Conservation (phyloP, 2,888 invertebrate species). For the Eurytoma adleriae region DNA sequence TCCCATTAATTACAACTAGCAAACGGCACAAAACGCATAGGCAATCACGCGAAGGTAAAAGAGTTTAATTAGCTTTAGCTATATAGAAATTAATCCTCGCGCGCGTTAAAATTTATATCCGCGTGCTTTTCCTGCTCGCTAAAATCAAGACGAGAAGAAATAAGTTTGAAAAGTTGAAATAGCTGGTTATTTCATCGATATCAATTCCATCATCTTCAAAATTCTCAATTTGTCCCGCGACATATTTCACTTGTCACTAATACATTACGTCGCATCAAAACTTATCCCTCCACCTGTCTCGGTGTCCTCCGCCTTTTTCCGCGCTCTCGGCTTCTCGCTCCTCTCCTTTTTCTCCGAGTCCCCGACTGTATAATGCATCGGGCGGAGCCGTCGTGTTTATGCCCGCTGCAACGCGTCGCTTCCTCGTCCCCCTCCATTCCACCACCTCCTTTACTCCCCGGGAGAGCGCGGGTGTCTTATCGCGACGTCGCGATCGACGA, state of each 20-base stretch:
- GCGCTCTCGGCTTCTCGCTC: not conserved
- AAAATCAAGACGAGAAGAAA: no score
- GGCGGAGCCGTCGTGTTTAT: conserved; percentile 32
- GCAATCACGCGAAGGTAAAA: not conserved
- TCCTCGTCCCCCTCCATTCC: not conserved
- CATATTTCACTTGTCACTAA: conserved; percentile 4
- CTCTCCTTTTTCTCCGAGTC: not conserved
- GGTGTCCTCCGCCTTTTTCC: not conserved
- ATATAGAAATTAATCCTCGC: no score
- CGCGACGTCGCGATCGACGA: conserved; percentile 37
- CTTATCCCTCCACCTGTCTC: conserved; percentile 2
- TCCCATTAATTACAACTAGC: no score
- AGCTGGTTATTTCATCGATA: no score
- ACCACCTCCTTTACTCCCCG: no score
- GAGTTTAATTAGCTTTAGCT: no score
- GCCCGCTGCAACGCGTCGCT: not conserved
- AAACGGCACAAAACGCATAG: not conserved
- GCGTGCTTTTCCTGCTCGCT: no score
- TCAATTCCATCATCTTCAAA: conserved; percentile 3
- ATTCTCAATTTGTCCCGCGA: conserved; percentile 24
- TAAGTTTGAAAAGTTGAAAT: no score
- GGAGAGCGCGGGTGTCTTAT: conserved; percentile 29
- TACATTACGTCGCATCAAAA: conserved; percentile 48
- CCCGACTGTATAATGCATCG: conserved; percentile 31
- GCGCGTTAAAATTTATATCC: no score